phyloP scores from a whole-genome alignment of 2,797 vertebrate genomes.

The Acridotheres tristis region DNA sequence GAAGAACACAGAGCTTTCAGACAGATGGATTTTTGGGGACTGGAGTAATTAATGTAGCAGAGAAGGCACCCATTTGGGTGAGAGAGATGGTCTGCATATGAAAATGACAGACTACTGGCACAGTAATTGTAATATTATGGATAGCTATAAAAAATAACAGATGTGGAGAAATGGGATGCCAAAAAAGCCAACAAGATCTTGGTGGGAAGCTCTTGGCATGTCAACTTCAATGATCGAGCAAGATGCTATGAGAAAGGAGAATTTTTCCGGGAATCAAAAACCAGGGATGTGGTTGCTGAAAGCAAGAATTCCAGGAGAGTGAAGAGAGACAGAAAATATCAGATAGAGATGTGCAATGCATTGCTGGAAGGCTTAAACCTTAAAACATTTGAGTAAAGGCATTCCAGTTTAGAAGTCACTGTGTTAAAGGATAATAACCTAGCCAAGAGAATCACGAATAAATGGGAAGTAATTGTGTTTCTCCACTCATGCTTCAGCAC shows the following conservation, averaged over 20 bases:
- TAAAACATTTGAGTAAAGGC: constrained; percentile 10
- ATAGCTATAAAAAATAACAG: constrained; percentile 65
- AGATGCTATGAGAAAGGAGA: constrained; percentile 31
- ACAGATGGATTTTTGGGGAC: background rate
- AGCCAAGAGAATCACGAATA: background rate
- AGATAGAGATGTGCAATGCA: constrained; percentile 13
- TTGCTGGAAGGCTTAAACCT: constrained; percentile 21
- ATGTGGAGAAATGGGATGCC: constrained; percentile 52
- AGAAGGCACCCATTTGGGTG: background rate
- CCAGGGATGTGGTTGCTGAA: constrained; percentile 46
- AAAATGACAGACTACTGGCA: constrained; percentile 63
- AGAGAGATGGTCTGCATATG: background rate
- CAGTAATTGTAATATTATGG: constrained; percentile 16
- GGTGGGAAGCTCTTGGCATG: constrained; percentile 60
- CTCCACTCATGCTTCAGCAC: background rate
- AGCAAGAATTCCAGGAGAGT: constrained; percentile 34
- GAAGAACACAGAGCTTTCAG: background rate
- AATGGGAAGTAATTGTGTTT: background rate
- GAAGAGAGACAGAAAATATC: background rate
- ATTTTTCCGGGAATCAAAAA: constrained; percentile 59
- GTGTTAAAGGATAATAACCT: background rate
- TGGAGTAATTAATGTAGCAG: background rate
- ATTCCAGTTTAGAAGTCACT: constrained; percentile 24
- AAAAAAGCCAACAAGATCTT: constrained; percentile 58
- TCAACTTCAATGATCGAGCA: constrained; percentile 49